These are phyloP conservation scores for Perithous albicinctus DNA, from an alignment of 2,888 invertebrate species.

Conservation along the genomic window DNA sequence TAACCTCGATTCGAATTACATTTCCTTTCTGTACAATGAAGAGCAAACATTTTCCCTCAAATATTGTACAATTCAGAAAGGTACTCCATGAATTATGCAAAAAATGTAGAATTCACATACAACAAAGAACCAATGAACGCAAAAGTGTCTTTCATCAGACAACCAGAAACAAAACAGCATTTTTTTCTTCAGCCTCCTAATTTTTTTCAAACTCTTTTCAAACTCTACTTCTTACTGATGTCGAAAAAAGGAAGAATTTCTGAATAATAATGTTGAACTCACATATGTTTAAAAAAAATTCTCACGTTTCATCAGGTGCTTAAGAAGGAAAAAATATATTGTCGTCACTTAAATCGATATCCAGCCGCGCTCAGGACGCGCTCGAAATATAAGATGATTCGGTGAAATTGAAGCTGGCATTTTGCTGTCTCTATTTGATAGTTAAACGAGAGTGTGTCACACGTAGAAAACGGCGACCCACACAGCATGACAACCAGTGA, in stretches of 20 bases:
- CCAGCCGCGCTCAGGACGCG: background rate
- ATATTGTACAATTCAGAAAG: background rate
- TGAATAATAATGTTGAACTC: too few relatives aligned
- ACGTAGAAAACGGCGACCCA: conserved; percentile 61
- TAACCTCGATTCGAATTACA: background rate
- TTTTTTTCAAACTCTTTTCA: too few relatives aligned
- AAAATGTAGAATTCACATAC: too few relatives aligned
- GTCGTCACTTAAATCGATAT: background rate
- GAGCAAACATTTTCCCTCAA: background rate
- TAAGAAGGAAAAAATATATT: background rate
- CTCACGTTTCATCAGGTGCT: too few relatives aligned
- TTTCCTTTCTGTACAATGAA: background rate
- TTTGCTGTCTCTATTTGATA: conserved; percentile 16
- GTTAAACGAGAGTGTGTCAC: conserved; percentile 58
- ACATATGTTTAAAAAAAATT: too few relatives aligned
- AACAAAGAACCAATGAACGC: too few relatives aligned
- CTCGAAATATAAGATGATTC: conserved; percentile 13
- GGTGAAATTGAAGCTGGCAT: conserved; percentile 24
- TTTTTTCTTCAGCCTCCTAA: too few relatives aligned
- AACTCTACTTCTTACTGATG: too few relatives aligned
- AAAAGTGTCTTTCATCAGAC: too few relatives aligned
- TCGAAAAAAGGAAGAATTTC: too few relatives aligned
- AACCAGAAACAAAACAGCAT: too few relatives aligned
- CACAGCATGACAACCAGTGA: conserved; percentile 41
- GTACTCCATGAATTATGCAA: too few relatives aligned